phyloP scores from a whole-genome alignment of 2,797 vertebrate species.

The Sus cebifrons region DNA sequence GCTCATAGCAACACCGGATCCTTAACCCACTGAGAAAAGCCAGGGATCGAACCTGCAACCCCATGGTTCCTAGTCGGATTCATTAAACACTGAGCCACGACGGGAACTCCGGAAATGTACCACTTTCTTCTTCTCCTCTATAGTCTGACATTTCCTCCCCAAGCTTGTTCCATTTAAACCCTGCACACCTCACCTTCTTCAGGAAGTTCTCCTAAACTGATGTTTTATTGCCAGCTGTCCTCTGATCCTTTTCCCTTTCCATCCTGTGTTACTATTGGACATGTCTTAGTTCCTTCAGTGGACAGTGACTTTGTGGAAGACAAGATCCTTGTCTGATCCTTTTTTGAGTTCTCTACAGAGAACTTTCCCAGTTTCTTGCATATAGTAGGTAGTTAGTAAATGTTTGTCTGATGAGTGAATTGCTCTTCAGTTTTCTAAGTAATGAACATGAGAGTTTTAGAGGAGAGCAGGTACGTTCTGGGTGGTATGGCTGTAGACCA shows the following conservation, averaged over 20 bases:
- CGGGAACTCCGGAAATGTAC: not conserved
- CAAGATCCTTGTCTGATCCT: not conserved
- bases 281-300: not conserved
- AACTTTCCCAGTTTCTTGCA: not conserved
- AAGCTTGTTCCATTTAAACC: not conserved
- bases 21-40: too few species aligned
- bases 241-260: not conserved
- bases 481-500: not conserved
- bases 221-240: not conserved
- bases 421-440: not conserved
- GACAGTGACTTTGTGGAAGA: not conserved
- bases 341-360: not conserved
- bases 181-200: not conserved
- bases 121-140: not conserved
- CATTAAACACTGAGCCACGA: too few species aligned
- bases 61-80: too few species aligned
- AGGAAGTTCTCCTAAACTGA: not conserved
- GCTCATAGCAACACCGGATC: too few species aligned
- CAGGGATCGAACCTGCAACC: too few species aligned
- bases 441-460: not conserved
- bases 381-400: conserved; percentile 25
- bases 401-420: not conserved
- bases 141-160: fast-evolving
- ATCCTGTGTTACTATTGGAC: not conserved
- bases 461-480: too few species aligned